These are phyloP conservation scores for Ashinkailepas kermadecensis DNA, from an alignment of 2,888 invertebrate genomes.

Conservation along the genomic window DNA sequence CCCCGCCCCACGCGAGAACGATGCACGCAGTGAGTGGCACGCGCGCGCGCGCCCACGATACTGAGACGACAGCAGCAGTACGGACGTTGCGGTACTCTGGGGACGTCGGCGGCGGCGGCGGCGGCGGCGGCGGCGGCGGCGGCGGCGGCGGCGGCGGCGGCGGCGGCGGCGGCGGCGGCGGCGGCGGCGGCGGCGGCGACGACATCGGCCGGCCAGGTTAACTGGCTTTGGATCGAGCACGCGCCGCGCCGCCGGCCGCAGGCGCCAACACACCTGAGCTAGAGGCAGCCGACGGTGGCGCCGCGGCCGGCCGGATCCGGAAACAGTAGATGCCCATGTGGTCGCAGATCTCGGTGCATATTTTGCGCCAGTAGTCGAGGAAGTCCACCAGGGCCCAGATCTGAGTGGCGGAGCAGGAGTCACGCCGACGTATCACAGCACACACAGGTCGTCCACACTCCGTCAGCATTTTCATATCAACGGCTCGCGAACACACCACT, in stretches of 20 bases:
- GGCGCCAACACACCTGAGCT: slow-evolving; percentile 39
- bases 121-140: not conserved
- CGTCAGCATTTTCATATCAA: no score
- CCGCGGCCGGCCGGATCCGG: slow-evolving; percentile 27
- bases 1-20: no score
- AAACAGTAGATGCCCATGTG: slow-evolving; percentile 32
- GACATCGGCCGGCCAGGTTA: not conserved
- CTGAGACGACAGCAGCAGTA: not conserved
- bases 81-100: no score
- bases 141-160: slow-evolving; percentile 3
- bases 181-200: not conserved
- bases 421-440: no score
- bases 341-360: slow-evolving; percentile 33
- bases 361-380: slow-evolving; percentile 32
- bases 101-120: not conserved
- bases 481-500: no score
- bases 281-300: slow-evolving; percentile 32
- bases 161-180: slow-evolving; percentile 8
- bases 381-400: slow-evolving; percentile 32
- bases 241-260: slow-evolving; percentile 37
- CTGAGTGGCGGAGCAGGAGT: slow-evolving; percentile 25
- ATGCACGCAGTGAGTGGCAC: no score
- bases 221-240: not conserved
- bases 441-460: no score
- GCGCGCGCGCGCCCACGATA: not conserved